phyloP scores from a whole-genome alignment of 37 sponge, comb jelly and placozoan genomes.

The Spongilla lacustris region DNA sequence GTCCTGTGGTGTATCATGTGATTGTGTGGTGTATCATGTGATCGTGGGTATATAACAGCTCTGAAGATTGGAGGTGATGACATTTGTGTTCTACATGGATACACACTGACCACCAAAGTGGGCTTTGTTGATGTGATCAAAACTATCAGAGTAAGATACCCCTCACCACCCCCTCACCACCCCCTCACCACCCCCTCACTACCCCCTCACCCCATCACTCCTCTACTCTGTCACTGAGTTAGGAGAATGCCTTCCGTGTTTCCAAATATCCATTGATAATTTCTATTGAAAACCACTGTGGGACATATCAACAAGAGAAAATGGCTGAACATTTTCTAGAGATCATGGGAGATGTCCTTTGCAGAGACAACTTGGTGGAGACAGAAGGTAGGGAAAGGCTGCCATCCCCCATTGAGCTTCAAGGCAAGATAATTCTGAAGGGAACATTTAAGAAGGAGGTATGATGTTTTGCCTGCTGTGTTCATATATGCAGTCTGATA shows the following conservation, averaged over 20 bases:
- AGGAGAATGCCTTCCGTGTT: slow-evolving; percentile 76
- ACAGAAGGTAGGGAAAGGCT: slow-evolving; percentile 42
- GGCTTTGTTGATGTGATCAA: slow-evolving; percentile 78
- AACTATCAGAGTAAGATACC: slow-evolving; percentile 67
- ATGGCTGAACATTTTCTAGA: slow-evolving; percentile 63
- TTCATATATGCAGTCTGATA: background rate
- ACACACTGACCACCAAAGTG: slow-evolving; percentile 86
- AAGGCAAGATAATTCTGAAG: slow-evolving; percentile 79
- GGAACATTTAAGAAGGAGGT: slow-evolving; percentile 43
- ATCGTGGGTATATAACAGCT: background rate
- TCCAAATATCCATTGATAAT: slow-evolving; percentile 76
- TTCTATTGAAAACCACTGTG: slow-evolving; percentile 88
- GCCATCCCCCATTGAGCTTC: slow-evolving; percentile 74
- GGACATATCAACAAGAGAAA: slow-evolving; percentile 33
- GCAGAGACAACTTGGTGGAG: slow-evolving; percentile 57
- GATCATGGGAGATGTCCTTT: slow-evolving; percentile 43
- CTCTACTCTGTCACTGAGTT: background rate
- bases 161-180: background rate
- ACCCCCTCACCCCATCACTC: no score
- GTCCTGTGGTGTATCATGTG: no score
- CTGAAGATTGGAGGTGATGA: slow-evolving; percentile 48
- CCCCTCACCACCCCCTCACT: background rate
- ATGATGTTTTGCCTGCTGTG: background rate
- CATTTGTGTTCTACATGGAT: slow-evolving; percentile 85
- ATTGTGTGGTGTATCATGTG: background rate